Conservation (phyloP, 2,888 invertebrate species). For the Eupithecia vulgata region DNA sequence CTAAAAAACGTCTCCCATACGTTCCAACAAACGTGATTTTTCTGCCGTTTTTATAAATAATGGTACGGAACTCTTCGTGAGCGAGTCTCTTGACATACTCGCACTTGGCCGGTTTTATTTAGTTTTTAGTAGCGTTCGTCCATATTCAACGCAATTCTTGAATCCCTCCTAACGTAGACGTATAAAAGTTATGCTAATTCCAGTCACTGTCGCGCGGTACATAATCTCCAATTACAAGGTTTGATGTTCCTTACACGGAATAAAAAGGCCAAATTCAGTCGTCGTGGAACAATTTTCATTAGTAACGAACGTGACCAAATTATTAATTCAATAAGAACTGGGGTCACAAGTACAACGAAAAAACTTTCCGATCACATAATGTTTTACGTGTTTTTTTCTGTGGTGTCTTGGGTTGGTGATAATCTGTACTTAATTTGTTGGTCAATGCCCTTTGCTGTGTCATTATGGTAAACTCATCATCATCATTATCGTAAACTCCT, state of each 20-base stretch:
- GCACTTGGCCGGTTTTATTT: no score
- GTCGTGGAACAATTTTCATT: conserved; percentile 80
- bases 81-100: no score
- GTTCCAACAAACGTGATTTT: no score
- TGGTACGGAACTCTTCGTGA: no score
- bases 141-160: not conserved
- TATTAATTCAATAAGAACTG: conserved; percentile 55
- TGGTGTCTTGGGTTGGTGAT: not conserved
- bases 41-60: no score
- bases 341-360: conserved; percentile 49
- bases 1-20: no score
- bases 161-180: not conserved
- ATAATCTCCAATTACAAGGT: conserved; percentile 54
- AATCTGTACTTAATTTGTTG: no score
- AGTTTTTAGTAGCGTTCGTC: not conserved
- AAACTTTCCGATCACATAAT: conserved; percentile 48
- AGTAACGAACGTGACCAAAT: conserved; percentile 75
- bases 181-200: conserved; percentile 1
- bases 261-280: conserved; percentile 71
- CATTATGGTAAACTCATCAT: no score
- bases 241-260: conserved; percentile 67
- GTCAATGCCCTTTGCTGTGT: no score
- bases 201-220: conserved; percentile 26
- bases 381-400: not conserved
- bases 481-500: no score